Percentiles rank a stretch among this genome's conserved stretches.
phyloP scores from a whole-genome alignment of 2,797 vertebrate genomes.

The Gambelia wislizenii region DNA sequence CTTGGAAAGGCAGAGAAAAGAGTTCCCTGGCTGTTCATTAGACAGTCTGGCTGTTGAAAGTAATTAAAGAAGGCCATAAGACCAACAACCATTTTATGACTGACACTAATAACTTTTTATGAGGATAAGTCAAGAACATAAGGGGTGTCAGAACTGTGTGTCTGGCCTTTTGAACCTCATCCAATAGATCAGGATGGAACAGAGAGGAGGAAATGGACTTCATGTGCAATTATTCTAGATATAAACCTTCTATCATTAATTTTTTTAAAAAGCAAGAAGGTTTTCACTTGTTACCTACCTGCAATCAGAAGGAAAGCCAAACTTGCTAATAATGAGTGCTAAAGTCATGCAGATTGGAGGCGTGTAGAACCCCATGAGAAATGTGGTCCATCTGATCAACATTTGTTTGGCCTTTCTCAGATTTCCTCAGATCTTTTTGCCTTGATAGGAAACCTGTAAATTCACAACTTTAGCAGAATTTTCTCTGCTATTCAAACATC shows the following conservation, averaged over 20 bases:
- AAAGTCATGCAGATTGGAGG: not conserved
- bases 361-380: not conserved
- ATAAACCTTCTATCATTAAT: slow-evolving; percentile 31
- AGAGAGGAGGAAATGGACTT: slow-evolving; percentile 45
- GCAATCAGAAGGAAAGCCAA: not conserved
- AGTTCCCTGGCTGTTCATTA: slow-evolving; percentile 60
- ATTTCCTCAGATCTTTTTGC: not conserved
- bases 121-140: slow-evolving; percentile 60
- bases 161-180: slow-evolving; percentile 70
- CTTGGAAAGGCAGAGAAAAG: slow-evolving; percentile 11
- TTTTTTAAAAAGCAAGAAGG: not conserved
- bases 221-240: slow-evolving; percentile 66
- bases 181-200: slow-evolving; percentile 60
- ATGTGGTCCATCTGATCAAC: not conserved
- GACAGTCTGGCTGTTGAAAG: slow-evolving; percentile 45
- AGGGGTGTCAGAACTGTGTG: slow-evolving; percentile 59
- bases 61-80: slow-evolving; percentile 60
- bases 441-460: not conserved
- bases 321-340: not conserved
- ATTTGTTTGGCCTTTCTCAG: not conserved
- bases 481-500: not conserved
- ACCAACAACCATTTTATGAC: slow-evolving; percentile 43
- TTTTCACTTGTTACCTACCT: too few species aligned
- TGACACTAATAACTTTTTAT: slow-evolving; percentile 72
- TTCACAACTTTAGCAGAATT: not conserved